Base-by-base conservation (phyloP, 30 jellyfish, hydroid and myxozoan species). In the Cassiopea xamachana region DNA sequence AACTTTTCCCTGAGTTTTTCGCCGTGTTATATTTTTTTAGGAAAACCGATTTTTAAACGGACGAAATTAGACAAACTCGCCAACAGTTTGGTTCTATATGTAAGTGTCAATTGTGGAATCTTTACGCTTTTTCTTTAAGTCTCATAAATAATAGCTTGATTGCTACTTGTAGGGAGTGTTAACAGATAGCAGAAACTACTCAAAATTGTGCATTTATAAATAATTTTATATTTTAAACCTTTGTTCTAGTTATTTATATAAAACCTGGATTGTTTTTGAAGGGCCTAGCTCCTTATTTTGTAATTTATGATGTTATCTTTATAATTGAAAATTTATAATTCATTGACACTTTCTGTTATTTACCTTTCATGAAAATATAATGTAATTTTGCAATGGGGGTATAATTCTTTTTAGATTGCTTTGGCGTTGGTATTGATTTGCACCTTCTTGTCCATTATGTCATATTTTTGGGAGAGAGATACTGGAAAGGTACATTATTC, bases 371-470 rank as follows among this genome's bases (percentile, higher is more conserved):
- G 39, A 27, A 27, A 27, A 27, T 27, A 0, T 27, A 27, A 27
- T 27, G 39, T 27, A 27, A 27, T 27, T 27, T 27, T 14, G 27
- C 8, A 67, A 67, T 16, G 46, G 0, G 4, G 19, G 39, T 27
- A 7, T 5, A 67, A 62, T 80, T 71, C 64, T 47, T 69, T 80
- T 78, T 80, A 96, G 99, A 96, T 96, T 69, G 99, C 99, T 3
- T 75, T 86, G 10, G 87, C 85, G 59, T 80, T 96, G 62, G 48
- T 97, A 44, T 46, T 79, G 14, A 64, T 96, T 7, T 96, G 99
- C 69, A 78, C 98, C 27, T 92, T 96, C 87, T 78, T 89, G 79
- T 96, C 99, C 60, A 68, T 96, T 39, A 96, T 96, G 99, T 96
- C 99, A 15, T 92, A 93, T 55, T 67, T 92, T 48, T 90, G 98